Conservation (phyloP, 2,113 vertebrate species). For the Hypomesus transpacificus region DNA sequence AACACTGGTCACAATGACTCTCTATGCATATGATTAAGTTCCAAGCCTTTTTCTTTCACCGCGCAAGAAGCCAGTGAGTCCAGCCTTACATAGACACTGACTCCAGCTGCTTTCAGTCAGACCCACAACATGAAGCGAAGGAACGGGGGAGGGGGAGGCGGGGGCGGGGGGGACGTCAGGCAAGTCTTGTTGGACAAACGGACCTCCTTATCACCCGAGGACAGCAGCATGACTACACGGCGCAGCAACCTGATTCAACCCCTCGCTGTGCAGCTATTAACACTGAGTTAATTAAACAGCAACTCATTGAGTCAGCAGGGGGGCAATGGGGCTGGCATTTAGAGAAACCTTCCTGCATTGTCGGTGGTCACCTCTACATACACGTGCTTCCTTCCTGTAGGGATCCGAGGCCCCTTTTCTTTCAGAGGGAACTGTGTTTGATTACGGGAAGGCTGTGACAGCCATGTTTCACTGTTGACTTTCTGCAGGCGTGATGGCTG, state of each 20-base stretch:
- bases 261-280: slow-evolving; percentile 66
- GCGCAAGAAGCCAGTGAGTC: slow-evolving; percentile 13
- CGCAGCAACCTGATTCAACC: slow-evolving; percentile 40
- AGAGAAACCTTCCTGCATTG: slow-evolving; percentile 40
- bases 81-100: slow-evolving; percentile 7
- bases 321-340: slow-evolving; percentile 59
- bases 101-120: slow-evolving; percentile 5
- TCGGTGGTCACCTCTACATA: slow-evolving; percentile 27
- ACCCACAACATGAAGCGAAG: slow-evolving; percentile 11
- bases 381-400: slow-evolving; percentile 18
- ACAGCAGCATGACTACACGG: slow-evolving; percentile 40
- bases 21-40: slow-evolving; percentile 41
- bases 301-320: slow-evolving; percentile 61
- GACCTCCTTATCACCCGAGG: slow-evolving; percentile 52
- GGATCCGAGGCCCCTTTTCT: background rate
- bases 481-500: too few relatives aligned
- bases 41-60: slow-evolving; percentile 26
- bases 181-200: slow-evolving; percentile 17
- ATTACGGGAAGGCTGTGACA: too few relatives aligned
- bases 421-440: background rate
- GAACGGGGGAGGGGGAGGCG: background rate
- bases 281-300: slow-evolving; percentile 71
- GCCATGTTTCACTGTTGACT: too few relatives aligned
- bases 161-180: slow-evolving; percentile 17
- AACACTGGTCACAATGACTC: background rate